A percentile compares a stretch with the other conserved stretches of the same genome.
Conservation (phyloP, 2,113 vertebrate genomes). For the Thymallus thymallus region DNA sequence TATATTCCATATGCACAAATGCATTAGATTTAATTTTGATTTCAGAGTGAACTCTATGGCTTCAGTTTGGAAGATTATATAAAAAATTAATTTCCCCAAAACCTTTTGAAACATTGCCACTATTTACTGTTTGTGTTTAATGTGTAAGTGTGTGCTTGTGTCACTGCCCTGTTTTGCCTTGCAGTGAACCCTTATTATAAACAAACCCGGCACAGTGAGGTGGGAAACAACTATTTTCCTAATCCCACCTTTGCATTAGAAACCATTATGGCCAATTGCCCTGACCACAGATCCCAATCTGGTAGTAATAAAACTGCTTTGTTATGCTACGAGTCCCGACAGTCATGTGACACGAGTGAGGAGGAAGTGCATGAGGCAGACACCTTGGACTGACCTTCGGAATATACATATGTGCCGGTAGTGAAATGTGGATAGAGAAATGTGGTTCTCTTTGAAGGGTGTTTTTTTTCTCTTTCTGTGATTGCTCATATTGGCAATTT, state of each 20-base stretch:
- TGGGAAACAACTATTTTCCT: conserved; percentile 10
- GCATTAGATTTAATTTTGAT: background rate
- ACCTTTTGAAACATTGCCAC: conserved; percentile 13
- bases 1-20: too few relatives aligned
- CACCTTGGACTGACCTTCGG: conserved; percentile 30
- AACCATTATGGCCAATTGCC: conserved; percentile 21
- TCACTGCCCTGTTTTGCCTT: background rate
- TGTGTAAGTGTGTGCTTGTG: background rate
- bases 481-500: background rate
- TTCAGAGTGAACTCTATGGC: background rate
- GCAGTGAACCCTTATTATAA: background rate
- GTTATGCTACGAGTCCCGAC: conserved; percentile 26
- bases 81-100: background rate
- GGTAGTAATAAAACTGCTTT: conserved; percentile 45
- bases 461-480: conserved; percentile 8
- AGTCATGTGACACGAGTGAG: conserved; percentile 46
- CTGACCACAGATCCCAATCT: conserved; percentile 43
- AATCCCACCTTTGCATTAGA: conserved; percentile 17
- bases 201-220: conserved; percentile 4
- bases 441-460: background rate
- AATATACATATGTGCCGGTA: background rate
- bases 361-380: conserved; percentile 39
- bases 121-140: background rate
- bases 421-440: background rate
- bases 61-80: background rate